A percentile compares a stretch with the other conserved stretches of the same genome.
Conservation (phyloP, 2,113 vertebrate genomes). For the Entomyzon cyanotis region DNA sequence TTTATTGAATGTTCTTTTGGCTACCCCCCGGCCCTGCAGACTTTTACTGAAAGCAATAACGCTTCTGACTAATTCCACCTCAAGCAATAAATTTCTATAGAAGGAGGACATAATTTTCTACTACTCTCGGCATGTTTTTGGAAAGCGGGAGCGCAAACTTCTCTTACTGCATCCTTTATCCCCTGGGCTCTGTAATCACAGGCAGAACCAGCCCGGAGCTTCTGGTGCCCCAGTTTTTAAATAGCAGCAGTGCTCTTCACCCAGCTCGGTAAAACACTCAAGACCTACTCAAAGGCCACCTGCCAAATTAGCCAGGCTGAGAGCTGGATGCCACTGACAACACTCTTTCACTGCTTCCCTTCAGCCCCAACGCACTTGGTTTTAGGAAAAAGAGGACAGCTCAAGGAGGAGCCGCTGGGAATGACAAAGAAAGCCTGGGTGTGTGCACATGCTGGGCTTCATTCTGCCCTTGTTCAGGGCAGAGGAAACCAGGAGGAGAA, state of each 20-base stretch:
- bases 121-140: background rate
- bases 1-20: too few species aligned
- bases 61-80: background rate
- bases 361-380: background rate
- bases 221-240: conserved; percentile 17
- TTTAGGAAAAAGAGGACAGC: background rate
- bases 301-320: background rate
- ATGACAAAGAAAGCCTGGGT: background rate
- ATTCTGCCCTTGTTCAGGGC: background rate
- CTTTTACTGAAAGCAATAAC: background rate
- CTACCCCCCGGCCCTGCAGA: background rate
- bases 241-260: background rate
- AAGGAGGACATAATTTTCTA: background rate
- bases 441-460: background rate
- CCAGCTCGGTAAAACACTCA: background rate
- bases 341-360: background rate
- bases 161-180: background rate
- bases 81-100: background rate
- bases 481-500: background rate
- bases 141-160: background rate
- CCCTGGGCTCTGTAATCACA: background rate
- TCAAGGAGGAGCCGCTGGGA: background rate
- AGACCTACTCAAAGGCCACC: background rate
- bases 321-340: background rate
- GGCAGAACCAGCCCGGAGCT: background rate